Evolutionary conservation across 2,888 invertebrate species (phyloP).

Genomic region (Cheilosia vulpina): DNA sequence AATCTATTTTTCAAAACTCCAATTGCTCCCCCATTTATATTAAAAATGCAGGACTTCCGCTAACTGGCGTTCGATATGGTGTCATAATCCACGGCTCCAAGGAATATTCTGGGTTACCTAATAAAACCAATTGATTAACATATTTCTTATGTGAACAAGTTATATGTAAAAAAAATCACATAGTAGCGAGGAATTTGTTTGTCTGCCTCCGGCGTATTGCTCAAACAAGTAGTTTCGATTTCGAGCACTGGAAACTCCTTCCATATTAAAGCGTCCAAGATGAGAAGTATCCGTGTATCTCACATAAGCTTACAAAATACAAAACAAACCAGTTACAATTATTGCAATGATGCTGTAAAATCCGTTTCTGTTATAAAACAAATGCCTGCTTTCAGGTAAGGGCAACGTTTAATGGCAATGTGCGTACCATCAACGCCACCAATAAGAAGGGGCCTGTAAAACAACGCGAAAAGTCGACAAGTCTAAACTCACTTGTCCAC

Average conservation of each 20-base stretch:
- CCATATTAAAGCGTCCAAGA: neutral
- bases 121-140: neutral
- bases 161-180: too few species aligned
- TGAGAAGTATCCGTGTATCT: neutral
- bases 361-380: constrained; percentile 3
- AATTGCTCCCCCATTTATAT: constrained; percentile 17
- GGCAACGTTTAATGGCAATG: constrained; percentile 14
- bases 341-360: constrained; percentile 16
- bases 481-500: too few species aligned
- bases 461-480: too few species aligned
- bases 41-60: constrained; percentile 19
- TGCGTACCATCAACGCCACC: constrained; percentile 34
- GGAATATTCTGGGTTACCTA: constrained; percentile 12
- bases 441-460: too few species aligned
- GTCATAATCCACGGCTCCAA: constrained; percentile 25
- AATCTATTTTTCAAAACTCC: constrained; percentile 19
- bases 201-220: too few species aligned
- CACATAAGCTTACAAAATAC: neutral
- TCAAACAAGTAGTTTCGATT: too few species aligned
- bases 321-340: neutral
- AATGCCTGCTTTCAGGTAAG: neutral
- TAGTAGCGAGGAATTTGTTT: too few species aligned
- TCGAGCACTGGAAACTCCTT: too few species aligned
- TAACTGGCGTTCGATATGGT: constrained; percentile 6
- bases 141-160: too few species aligned